These are phyloP conservation scores for Synanthedon tipuliformis DNA, from an alignment of 2,888 invertebrate species.

Conservation along the genomic window DNA sequence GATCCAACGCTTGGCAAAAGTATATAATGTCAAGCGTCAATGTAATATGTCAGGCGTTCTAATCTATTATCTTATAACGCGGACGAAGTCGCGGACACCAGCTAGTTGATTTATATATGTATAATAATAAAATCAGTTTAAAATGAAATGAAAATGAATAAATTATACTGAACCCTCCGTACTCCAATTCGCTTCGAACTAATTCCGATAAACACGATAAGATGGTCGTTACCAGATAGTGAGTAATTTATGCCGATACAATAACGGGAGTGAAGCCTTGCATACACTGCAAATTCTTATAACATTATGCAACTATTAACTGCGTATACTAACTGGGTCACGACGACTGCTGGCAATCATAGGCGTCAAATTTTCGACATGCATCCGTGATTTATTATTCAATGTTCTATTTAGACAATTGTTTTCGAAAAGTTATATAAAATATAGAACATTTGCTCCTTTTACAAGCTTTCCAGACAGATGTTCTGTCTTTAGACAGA, in stretches of 20 bases:
- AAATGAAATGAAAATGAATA: too few species aligned
- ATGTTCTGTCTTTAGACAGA: too few species aligned
- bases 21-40: too few species aligned
- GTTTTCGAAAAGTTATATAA: too few species aligned
- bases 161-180: background rate
- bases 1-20: too few species aligned
- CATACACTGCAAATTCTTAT: background rate
- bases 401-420: background rate
- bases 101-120: background rate
- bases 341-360: background rate
- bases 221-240: slow-evolving; percentile 1
- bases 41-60: too few species aligned
- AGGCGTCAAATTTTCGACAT: background rate
- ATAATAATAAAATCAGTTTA: too few species aligned
- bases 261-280: slow-evolving; percentile 1
- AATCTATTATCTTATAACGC: too few species aligned
- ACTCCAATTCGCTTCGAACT: background rate
- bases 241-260: slow-evolving; percentile 4
- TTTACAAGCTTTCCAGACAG: too few species aligned
- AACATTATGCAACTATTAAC: background rate
- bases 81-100: too few species aligned
- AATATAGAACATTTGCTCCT: too few species aligned
- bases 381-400: background rate
- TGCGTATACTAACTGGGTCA: slow-evolving; percentile 1
- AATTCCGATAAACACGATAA: slow-evolving; percentile 1